Percentiles rank a stretch among this genome's conserved stretches.
Evolutionary conservation across 2,888 invertebrate species (phyloP).

Genomic region (Agriopis aurantiaria): DNA sequence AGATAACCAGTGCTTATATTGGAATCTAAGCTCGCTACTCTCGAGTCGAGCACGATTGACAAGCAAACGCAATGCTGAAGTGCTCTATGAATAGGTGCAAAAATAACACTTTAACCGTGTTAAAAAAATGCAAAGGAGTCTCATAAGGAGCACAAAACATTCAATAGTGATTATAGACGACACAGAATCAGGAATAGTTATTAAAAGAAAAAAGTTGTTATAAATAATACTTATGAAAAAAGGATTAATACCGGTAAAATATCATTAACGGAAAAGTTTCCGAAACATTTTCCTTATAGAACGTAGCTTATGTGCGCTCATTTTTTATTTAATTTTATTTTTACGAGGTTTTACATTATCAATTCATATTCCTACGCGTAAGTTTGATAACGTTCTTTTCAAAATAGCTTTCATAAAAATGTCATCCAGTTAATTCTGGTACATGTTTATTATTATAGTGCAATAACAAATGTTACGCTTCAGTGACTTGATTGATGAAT

Average conservation of each 20-base stretch:
- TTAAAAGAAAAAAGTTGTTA: background rate
- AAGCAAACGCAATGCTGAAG: too few species aligned
- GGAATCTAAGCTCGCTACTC: too few species aligned
- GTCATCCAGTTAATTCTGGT: constrained; percentile 30
- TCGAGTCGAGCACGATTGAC: too few species aligned
- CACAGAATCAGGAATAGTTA: background rate
- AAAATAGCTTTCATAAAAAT: constrained; percentile 28
- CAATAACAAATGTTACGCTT: constrained; percentile 41
- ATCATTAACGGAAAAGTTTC: background rate
- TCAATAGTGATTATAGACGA: too few species aligned
- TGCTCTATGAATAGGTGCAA: too few species aligned
- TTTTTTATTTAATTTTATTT: background rate
- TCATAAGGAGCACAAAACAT: too few species aligned
- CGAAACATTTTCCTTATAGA: constrained; percentile 4
- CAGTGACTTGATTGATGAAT: constrained; percentile 38
- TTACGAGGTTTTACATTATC: constrained; percentile 38
- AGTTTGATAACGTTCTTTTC: constrained; percentile 23
- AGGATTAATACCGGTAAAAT: constrained; percentile 1
- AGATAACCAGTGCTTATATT: too few species aligned
- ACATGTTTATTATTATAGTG: constrained; percentile 34
- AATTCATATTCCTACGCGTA: constrained; percentile 31
- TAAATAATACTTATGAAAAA: background rate
- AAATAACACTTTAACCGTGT: too few species aligned
- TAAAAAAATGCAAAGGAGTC: too few species aligned
- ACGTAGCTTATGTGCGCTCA: background rate